Base-by-base conservation (phyloP, 1,140 invertebrate species). In the Platorchestia sp. region DNA sequence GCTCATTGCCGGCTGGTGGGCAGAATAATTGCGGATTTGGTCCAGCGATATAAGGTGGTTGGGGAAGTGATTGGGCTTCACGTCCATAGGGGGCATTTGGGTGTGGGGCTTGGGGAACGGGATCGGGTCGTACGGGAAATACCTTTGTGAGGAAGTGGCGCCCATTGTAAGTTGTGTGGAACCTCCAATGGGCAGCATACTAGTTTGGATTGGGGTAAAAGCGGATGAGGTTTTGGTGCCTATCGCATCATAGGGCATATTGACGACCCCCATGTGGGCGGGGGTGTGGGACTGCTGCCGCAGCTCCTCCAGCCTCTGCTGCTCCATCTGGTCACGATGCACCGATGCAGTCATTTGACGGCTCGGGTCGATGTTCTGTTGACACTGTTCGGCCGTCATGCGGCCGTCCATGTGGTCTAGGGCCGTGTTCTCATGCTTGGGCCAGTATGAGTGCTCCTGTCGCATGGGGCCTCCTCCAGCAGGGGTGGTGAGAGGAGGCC, bases 41-140 rank as follows among this genome's bases (percentile, higher is more conserved):
- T 99, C 99, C 95, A 99, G 97, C 96, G 99, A 99, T 97, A 99
- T 99, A 96, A 99, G 98, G 97, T 99, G 99, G 97, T 99, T 99
- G 95, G 99, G 99, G 97, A 99, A 99, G 95, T 97, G 97, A 96
- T 98, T 98, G 95, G 98, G 97, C 97, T 97, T 97, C 7, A 96
- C 96, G 95, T 97, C 97, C 96, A 97, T 96, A 44, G 96, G 97
- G 96, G 97, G 97, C 97, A 96, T 96, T 95, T 96, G 96, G 87
- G 97, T 97, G 96, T 97, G 97, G n/a, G 97, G 97, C 96, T 97
- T 97, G 96, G 97, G 98, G 97, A 98, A 99, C 96, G 98, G 98
- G 96, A 99, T 98, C 44, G 99, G 98, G 97, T 99, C 99, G 97
- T 99, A 99, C 51, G 98, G 97, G 96, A 99, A 98, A 97, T 99